Evolutionary conservation across 2,797 vertebrate genomes (phyloP), one percentile per base, ranked within the genome.

Genomic region (Hipposideros larvatus): DNA sequence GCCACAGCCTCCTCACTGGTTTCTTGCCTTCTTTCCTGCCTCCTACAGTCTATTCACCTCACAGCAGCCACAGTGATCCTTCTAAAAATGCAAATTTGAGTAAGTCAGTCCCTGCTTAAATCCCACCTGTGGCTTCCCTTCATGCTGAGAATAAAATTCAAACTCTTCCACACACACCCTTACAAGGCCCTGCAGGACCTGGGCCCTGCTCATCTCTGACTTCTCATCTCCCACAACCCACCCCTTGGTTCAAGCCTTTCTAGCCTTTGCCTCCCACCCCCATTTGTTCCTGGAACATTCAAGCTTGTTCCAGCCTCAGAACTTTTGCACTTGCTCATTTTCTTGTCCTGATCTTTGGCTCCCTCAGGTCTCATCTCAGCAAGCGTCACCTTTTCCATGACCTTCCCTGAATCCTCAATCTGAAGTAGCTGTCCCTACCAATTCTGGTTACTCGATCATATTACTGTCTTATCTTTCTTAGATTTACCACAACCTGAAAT

Each of bases 51-150:
- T 34, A 43, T 1, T 87, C 31, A 73, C 78, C 61, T 96, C 90
- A 86, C 22, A 93, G 74, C 16, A 86, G 55, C 59, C 48, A 87
- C 7, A 46, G 1, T 37, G 34, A 75, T 18, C 37, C 41, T 85
- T 93, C 55, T 70, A 80, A 91, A 94, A 91, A 79, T 55, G 41
- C 43, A 73, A 68, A 89, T 43, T 24, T 85, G 65, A 90, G 41
- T 57, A 68, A 87, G 41, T 53, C 21, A 71, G 51, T 53, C 28
- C 24, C 87, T 88, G 43, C 57, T 93, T 80, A 93, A 90, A 87
- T 80, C 59, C 59, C 22, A 71, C 51, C 21, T 14, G 24, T 34
- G 53, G 65, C 55, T 86, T 96, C 74, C 48, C 57, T 82, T 94
- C 61, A 85, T 4, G 16, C 14, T 48, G 24, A 92, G 34, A 84